phyloP scores from a whole-genome alignment of 2,888 invertebrate species.

The Diarsia rubi region DNA sequence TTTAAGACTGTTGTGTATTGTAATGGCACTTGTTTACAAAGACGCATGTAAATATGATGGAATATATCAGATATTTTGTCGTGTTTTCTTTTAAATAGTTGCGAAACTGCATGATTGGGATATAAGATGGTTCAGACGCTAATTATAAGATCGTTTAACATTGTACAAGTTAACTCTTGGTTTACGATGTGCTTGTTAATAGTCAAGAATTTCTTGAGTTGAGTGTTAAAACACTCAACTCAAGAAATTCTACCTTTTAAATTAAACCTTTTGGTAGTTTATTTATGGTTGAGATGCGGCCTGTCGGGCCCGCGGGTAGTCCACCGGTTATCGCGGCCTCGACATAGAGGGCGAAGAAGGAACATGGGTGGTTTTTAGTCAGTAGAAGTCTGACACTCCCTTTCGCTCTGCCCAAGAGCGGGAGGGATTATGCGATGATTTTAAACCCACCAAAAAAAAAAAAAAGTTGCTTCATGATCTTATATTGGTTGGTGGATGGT shows the following conservation, averaged over 20 bases:
- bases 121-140: constrained; percentile 18
- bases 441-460: too few relatives aligned
- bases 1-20: constrained; percentile 47
- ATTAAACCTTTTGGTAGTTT: not conserved
- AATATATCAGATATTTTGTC: constrained; percentile 20
- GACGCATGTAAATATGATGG: constrained; percentile 45
- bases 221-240: too few relatives aligned
- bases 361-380: too few relatives aligned
- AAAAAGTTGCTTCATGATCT: not conserved
- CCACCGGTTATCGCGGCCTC: too few relatives aligned
- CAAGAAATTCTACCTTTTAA: too few relatives aligned
- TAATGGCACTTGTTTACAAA: constrained; percentile 59
- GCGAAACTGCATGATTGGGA: not conserved
- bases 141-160: constrained; percentile 23
- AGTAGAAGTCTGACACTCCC: too few relatives aligned
- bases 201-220: not conserved
- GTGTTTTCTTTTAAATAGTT: constrained; percentile 10
- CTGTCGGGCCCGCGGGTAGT: too few relatives aligned
- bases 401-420: too few relatives aligned
- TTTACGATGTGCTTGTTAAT: constrained; percentile 12
- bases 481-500: not conserved
- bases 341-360: too few relatives aligned
- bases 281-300: not conserved
- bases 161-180: not conserved
- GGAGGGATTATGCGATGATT: too few relatives aligned